Conservation (phyloP, 2,888 invertebrate genomes). For the Macrosiphum euphorbiae region DNA sequence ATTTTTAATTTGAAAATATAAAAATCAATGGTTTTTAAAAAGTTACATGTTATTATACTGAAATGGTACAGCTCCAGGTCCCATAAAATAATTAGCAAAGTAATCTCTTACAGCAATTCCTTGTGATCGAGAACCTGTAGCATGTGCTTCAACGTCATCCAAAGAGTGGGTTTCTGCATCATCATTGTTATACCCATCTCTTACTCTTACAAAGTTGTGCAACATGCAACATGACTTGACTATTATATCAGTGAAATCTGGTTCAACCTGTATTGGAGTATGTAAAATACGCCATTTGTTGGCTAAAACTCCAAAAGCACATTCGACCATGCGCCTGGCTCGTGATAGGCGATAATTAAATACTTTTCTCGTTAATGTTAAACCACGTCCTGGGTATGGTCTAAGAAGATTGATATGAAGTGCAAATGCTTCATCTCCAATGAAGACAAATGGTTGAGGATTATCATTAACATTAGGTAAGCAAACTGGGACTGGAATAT, state of each 20-base stretch:
- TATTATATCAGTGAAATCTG: neutral
- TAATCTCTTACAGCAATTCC: too few relatives aligned
- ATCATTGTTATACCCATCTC: neutral
- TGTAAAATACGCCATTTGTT: slow-evolving; percentile 30
- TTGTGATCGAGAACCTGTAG: too few relatives aligned
- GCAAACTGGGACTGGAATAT: too few relatives aligned
- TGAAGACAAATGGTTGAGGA: too few relatives aligned
- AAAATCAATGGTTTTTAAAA: too few relatives aligned
- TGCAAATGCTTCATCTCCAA: too few relatives aligned
- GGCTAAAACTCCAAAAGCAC: slow-evolving; percentile 10
- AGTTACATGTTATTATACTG: too few relatives aligned
- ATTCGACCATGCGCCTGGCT: neutral
- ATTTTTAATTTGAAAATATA: too few relatives aligned
- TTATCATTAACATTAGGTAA: too few relatives aligned
- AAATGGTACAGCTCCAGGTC: too few relatives aligned
- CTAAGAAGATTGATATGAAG: neutral
- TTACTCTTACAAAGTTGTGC: slow-evolving; percentile 21
- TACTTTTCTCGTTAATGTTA: neutral
- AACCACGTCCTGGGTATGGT: slow-evolving; percentile 1
- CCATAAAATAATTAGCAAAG: too few relatives aligned
- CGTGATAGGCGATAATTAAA: neutral
- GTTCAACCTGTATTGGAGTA: slow-evolving; percentile 5
- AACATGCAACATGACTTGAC: slow-evolving; percentile 18
- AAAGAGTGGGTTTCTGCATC: neutral
- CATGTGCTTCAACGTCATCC: neutral